Conservation (phyloP, 2,113 vertebrate species). For the Excalfactoria chinensis region DNA sequence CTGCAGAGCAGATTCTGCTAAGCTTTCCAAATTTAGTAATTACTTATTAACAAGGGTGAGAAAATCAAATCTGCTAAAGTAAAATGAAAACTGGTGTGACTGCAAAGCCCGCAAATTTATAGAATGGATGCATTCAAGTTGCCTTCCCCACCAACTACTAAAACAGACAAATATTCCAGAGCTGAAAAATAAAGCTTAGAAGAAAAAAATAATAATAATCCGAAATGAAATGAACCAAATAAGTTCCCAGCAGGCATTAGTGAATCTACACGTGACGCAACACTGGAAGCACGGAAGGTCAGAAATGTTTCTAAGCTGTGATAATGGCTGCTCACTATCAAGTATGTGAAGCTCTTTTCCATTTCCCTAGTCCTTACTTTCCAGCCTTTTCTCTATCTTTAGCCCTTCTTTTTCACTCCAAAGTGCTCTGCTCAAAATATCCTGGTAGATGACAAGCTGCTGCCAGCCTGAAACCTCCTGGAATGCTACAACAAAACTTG, state of each 20-base stretch:
- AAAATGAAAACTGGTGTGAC: neutral
- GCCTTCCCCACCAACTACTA: neutral
- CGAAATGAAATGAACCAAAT: neutral
- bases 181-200: neutral
- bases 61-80: neutral
- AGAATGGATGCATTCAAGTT: neutral
- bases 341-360: neutral
- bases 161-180: neutral
- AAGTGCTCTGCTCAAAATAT: conserved; percentile 37
- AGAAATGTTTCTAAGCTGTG: neutral
- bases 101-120: neutral
- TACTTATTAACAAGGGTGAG: neutral
- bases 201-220: neutral
- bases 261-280: neutral
- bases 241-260: neutral
- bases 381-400: conserved; percentile 19
- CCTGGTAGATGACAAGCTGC: neutral
- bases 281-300: rapidly evolving
- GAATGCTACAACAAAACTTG: neutral
- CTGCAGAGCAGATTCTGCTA: neutral
- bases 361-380: neutral
- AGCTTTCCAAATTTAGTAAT: neutral
- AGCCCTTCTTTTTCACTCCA: neutral
- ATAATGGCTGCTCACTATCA: neutral
- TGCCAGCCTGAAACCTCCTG: neutral